A percentile compares a stretch with the other conserved stretches of the same genome.
Evolutionary conservation across 2,113 vertebrate genomes (phyloP).

Genomic region (Murina feae): DNA sequence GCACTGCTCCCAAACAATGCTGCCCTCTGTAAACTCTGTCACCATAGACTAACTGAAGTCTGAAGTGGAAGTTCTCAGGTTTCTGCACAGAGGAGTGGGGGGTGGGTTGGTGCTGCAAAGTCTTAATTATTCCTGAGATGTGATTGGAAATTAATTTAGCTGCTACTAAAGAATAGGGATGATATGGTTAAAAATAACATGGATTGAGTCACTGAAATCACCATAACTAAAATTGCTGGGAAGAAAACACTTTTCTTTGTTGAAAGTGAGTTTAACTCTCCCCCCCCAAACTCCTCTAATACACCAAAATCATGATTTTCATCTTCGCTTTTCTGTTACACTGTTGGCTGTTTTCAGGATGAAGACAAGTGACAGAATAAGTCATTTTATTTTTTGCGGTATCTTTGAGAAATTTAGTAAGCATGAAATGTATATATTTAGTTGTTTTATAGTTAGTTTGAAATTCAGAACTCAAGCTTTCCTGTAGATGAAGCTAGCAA

Average conservation of each 20-base stretch:
- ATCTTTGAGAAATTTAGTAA: slow-evolving; percentile 51
- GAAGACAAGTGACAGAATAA: slow-evolving; percentile 66
- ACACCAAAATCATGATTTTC: background rate
- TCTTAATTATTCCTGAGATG: background rate
- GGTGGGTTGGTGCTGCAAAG: background rate
- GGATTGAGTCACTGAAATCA: slow-evolving; percentile 8
- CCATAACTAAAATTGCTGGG: background rate
- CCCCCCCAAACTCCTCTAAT: background rate
- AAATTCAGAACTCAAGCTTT: slow-evolving; percentile 57
- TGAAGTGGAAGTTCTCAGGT: background rate
- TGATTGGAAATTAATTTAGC: slow-evolving; percentile 34
- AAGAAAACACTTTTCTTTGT: background rate
- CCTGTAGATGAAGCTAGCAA: slow-evolving; percentile 18
- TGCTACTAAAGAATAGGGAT: background rate
- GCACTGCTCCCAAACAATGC: slow-evolving; percentile 40
- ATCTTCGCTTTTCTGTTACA: background rate
- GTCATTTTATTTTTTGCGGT: slow-evolving; percentile 59
- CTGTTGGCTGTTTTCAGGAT: slow-evolving; percentile 45
- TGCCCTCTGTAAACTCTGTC: slow-evolving; percentile 59
- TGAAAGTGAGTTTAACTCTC: background rate
- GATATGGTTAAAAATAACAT: background rate
- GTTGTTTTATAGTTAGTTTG: slow-evolving; percentile 63
- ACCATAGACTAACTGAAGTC: slow-evolving; percentile 31
- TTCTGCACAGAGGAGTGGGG: background rate
- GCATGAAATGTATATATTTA: slow-evolving; percentile 51